phyloP scores from a whole-genome alignment of 2,888 invertebrate species.

The Empis livida region DNA sequence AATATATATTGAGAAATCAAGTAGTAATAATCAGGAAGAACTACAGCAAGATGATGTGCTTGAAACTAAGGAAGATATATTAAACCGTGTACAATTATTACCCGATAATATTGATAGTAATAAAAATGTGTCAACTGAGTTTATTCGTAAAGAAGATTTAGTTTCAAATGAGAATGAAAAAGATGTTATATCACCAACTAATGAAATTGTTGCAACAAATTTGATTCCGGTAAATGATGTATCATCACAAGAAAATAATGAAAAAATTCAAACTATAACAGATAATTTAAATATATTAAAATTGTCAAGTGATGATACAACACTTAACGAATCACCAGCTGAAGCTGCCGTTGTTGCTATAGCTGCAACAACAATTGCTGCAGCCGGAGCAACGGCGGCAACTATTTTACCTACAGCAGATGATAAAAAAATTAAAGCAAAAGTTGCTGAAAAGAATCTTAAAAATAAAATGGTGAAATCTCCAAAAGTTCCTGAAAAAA shows the following conservation, averaged over 20 bases:
- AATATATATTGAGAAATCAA: constrained; percentile 19
- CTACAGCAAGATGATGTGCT: constrained; percentile 9
- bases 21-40: neutral
- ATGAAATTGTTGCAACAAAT: no score
- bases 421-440: neutral
- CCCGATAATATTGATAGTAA: constrained; percentile 18
- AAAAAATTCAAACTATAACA: neutral
- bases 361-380: neutral
- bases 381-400: neutral
- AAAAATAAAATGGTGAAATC: neutral
- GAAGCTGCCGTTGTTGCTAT: neutral
- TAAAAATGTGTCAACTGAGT: neutral
- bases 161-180: no score
- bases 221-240: no score
- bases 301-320: neutral
- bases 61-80: constrained; percentile 16
- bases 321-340: neutral
- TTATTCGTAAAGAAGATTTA: neutral
- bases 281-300: neutral
- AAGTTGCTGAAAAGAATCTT: neutral
- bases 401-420: neutral
- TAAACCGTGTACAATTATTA: constrained; percentile 30
- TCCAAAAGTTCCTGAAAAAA: neutral
- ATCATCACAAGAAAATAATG: neutral
- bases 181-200: no score